phyloP scores from a whole-genome alignment of 2,113 vertebrate genomes.

The Calidris pugnax region DNA sequence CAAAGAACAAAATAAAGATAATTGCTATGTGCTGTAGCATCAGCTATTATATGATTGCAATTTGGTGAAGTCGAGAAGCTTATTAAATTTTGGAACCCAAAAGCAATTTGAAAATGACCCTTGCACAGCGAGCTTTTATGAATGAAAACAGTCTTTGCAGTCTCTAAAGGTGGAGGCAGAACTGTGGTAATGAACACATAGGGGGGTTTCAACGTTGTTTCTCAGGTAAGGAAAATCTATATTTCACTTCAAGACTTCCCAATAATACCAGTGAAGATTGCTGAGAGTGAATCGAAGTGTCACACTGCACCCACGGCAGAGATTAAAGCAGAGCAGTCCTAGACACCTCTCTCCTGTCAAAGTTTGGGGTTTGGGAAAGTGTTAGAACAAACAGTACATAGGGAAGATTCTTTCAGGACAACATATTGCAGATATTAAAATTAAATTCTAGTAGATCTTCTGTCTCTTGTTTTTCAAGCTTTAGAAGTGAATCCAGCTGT shows the following conservation, averaged over 20 bases:
- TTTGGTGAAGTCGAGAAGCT: not conserved
- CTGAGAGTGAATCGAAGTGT: accelerated
- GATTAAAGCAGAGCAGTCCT: not conserved
- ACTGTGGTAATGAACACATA: not conserved
- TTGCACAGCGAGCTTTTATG: not conserved
- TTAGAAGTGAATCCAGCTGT: not conserved
- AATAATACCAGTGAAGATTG: not conserved
- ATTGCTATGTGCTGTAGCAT: not conserved
- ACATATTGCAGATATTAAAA: accelerated
- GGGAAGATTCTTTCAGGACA: not conserved
- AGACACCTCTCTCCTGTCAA: not conserved
- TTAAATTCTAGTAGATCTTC: not conserved
- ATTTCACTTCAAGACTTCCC: not conserved
- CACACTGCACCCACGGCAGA: not conserved
- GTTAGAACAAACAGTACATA: not conserved
- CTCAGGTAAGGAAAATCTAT: not conserved
- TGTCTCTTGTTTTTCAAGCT: not conserved
- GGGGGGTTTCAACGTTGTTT: not conserved
- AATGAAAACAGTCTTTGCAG: not conserved
- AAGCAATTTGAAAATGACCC: not conserved
- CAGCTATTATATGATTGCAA: not conserved
- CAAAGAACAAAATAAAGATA: not conserved
- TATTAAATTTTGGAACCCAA: not conserved
- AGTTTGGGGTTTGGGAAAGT: not conserved
- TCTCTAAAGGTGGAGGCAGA: not conserved